A percentile compares a stretch with the other conserved stretches of the same genome.
Evolutionary conservation across 2,113 vertebrate species (phyloP).

Genomic region (Dunckerocampus dactyliophorus): DNA sequence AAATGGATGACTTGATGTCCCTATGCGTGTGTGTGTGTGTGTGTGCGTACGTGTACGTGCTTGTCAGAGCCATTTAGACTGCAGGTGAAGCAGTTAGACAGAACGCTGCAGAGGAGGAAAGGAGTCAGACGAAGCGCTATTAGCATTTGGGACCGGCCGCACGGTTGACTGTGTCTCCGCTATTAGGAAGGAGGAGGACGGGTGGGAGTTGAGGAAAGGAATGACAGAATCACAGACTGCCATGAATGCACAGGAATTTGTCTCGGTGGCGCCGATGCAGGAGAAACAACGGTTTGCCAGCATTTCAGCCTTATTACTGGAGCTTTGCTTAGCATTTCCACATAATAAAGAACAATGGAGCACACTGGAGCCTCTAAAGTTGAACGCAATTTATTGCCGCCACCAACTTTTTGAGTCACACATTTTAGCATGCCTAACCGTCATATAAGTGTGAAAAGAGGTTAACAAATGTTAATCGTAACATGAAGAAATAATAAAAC

Average conservation of each 20-base stretch:
- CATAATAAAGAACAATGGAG: background rate
- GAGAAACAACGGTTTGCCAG: background rate
- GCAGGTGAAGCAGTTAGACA: conserved; percentile 45
- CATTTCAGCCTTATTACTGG: background rate
- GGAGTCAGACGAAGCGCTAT: conserved; percentile 40
- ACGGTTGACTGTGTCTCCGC: conserved; percentile 36
- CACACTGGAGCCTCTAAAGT: background rate
- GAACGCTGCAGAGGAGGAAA: conserved; percentile 33
- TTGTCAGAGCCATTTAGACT: conserved; percentile 55
- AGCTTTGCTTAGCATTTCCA: background rate
- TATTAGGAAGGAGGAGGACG: conserved; percentile 24
- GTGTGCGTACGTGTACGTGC: conserved; percentile 1
- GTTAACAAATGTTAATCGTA: no score
- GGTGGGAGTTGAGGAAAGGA: background rate
- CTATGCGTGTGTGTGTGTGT: conserved; percentile 6
- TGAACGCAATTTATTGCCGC: background rate
- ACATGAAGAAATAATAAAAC: no score
- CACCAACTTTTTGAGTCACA: no score
- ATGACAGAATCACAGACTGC: conserved; percentile 15
- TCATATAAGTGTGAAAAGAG: no score
- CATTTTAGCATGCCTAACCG: no score
- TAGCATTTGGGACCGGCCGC: conserved; percentile 41
- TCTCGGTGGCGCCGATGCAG: background rate
- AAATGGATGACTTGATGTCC: conserved; percentile 59
- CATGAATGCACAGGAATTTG: conserved; percentile 1